Evolutionary conservation across 2,888 invertebrate genomes (phyloP), one percentile per base, ranked within the genome.

Genomic region (Drosophila vallismaia): DNA sequence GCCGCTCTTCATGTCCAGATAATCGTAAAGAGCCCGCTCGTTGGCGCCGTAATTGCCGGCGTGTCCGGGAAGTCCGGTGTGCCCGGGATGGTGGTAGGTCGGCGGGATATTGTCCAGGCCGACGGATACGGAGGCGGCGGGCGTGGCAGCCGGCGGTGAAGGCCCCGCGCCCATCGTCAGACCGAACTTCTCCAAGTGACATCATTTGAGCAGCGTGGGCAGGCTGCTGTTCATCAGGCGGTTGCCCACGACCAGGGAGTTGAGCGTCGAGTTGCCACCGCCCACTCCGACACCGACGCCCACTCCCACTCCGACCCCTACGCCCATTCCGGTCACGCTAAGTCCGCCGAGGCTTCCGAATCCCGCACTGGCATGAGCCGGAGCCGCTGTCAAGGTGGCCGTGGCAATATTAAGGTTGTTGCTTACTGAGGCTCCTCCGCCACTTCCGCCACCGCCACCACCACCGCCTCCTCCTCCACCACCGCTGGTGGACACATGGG

Each of bases 121-220:
- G 66, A 70, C 42, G 48, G 40, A 56, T 26, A 45, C 53, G 45
- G 64, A 33, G 14, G 70, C 74, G 40, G 86, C 72, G 26, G 86
- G 74, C 29, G 79, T 80, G 31, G 87, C 71, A 29, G 76, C 69
- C 44, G 86, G 77, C 46, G 88, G 78, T 2, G 83, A 84, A 38
- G 71, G 90, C 2, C 76, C 83, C 48, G 79, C 76, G 45, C 88
- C 78, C 72, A 82, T 66, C 51, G 88, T 76, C 76, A 89, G 75
- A 62, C 88, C 80, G 76, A 88, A 88, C 79, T 87, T 87, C 63
- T 87, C 89, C 82, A 90, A 76, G 82, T 88, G 87, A 80, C 90
- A 90, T 90, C 90, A 90, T 90, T 90, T 90, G 67, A 90, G 87
- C 85, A 90, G 79, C 51, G 90, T 88, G 58, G 90, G 90, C 59